Percentiles rank a stretch among this genome's conserved stretches.
Conservation (phyloP, 2,888 invertebrate species). For the Leptopilina syphax region DNA sequence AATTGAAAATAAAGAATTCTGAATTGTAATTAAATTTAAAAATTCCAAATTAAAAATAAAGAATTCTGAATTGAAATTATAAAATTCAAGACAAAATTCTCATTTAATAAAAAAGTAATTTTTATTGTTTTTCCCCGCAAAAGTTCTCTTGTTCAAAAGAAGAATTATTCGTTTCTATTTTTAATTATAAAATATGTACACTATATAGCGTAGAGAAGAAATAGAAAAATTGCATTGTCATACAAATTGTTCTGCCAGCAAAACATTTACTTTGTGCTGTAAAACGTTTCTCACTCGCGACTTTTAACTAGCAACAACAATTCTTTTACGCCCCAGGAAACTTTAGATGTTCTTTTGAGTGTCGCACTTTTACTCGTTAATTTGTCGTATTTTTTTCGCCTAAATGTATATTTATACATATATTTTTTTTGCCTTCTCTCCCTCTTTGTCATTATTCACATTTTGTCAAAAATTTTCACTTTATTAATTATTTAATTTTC, state of each 20-base stretch:
- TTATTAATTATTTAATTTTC: too few species aligned
- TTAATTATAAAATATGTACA: not conserved
- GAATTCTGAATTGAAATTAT: conserved; percentile 6
- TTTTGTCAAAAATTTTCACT: too few species aligned
- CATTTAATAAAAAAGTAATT: not conserved
- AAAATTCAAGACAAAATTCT: not conserved
- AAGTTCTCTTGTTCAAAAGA: not conserved
- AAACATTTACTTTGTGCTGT: conserved; percentile 10
- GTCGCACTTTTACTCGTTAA: conserved; percentile 22
- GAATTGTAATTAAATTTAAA: too few species aligned
- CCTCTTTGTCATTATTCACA: too few species aligned
- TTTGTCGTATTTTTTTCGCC: not conserved
- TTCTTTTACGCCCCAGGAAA: conserved; percentile 8
- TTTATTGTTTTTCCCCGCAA: not conserved
- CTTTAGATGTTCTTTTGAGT: conserved; percentile 13
- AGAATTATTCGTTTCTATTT: not conserved
- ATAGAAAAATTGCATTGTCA: conserved; percentile 5
- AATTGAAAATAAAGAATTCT: too few species aligned
- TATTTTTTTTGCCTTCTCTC: not conserved
- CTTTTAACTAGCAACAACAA: conserved; percentile 2
- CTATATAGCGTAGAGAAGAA: not conserved
- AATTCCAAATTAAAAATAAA: too few species aligned
- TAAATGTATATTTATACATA: not conserved
- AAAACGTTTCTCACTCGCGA: not conserved
- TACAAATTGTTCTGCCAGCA: not conserved